Base-by-base conservation (phyloP, 2,797 vertebrate genomes). In the Triplophysa bombifrons region DNA sequence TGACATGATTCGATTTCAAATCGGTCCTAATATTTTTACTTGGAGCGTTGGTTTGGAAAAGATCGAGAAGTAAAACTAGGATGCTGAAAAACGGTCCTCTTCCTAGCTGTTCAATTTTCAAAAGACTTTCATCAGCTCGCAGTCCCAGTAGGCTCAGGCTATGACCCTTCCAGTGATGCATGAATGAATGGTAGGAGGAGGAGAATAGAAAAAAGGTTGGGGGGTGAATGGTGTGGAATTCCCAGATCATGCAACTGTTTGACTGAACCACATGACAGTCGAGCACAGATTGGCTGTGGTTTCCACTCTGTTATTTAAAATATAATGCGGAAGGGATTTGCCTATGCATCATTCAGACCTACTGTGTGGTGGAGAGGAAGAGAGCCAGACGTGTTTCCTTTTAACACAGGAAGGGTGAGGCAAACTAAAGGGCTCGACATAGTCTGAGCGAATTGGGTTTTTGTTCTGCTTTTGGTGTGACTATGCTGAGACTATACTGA, bases 121-220 rank as follows among this genome's bases (percentile, higher is more conserved):
- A 64, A 72, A 34, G 68, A 72, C 48, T 72, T 78, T 78, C 76
- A 78, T 78, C 68, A 78, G 76, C 58, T 78, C 20, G 58, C 30
- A 64, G 68, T 78, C 76, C 76, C 76, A 41, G 76, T 72, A 78
- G 76, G 30, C 68, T 64, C 76, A 72, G 68, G 68, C 76, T 72
- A 55, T 71, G 76, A 78, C 76, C 76, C 76, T 71, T 78, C 51
- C 68, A 78, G 68, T 53, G 68, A 78, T 55, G 76, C 76, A 78
- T 78, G 76, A 72, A 78, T 78, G 56, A 78, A 78, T 71, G 19
- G 16, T 63, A 53, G 48, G 58, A 63, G 58, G 66, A 53, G 30
- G 76, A 44, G 61, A 19, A 19, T 11, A 69, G 60, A 68, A 20
- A 51, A 53, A 22, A 46, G n/a, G 17, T 4, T 19, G 12, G 56